Evolutionary conservation across 2,113 vertebrate species (phyloP).

Genomic region (Nannospalax galili): DNA sequence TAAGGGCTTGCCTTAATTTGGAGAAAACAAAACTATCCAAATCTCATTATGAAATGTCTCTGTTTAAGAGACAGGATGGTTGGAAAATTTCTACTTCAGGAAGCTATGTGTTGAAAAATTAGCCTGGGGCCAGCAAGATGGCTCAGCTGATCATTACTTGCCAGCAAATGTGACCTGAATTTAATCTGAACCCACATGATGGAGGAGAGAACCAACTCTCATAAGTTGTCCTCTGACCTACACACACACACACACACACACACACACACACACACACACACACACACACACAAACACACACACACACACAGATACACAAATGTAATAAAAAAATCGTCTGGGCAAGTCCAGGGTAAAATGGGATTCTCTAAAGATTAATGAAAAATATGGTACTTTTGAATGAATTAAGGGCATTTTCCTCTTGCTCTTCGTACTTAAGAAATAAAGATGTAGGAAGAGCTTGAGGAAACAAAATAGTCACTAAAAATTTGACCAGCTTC

Average conservation of each 20-base stretch:
- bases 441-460: background rate
- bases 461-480: background rate
- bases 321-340: too few relatives aligned
- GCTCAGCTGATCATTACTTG: too few relatives aligned
- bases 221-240: too few relatives aligned
- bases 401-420: background rate
- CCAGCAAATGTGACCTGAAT: too few relatives aligned
- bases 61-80: background rate
- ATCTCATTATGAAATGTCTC: background rate
- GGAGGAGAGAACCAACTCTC: too few relatives aligned
- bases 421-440: background rate
- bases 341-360: background rate
- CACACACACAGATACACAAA: too few relatives aligned
- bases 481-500: background rate
- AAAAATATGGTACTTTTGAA: background rate
- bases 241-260: too few relatives aligned
- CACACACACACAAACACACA: too few relatives aligned
- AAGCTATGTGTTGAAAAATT: too few relatives aligned
- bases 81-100: background rate
- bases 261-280: too few relatives aligned
- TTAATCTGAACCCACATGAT: too few relatives aligned
- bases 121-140: too few relatives aligned
- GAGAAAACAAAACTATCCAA: background rate
- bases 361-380: background rate
- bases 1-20: background rate